These are phyloP conservation scores for Xestia xanthographa DNA, from an alignment of 2,888 invertebrate genomes.

Conservation along the genomic window DNA sequence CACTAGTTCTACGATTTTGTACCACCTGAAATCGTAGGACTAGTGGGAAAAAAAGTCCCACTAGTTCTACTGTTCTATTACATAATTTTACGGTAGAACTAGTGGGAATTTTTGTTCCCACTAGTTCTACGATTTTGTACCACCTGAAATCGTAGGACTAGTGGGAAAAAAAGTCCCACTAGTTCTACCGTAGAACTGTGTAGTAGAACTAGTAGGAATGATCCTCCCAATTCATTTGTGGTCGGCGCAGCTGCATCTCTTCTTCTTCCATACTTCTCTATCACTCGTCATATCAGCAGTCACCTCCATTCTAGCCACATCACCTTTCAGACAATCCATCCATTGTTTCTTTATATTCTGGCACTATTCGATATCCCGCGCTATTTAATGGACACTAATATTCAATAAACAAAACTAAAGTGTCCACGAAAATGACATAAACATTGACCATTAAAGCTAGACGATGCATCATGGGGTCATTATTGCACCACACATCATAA, in stretches of 20 bases:
- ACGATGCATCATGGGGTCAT: slow-evolving; percentile 63
- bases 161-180: too few relatives aligned
- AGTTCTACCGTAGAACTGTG: too few relatives aligned
- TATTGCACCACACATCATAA: slow-evolving; percentile 70
- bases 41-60: too few relatives aligned
- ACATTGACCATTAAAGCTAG: slow-evolving; percentile 27
- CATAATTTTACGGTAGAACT: too few relatives aligned
- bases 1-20: too few relatives aligned
- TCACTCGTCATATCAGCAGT: not conserved
- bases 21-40: too few relatives aligned
- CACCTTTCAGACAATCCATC: not conserved
- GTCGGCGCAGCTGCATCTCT: not conserved
- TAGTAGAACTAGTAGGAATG: too few relatives aligned
- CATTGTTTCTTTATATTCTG: not conserved
- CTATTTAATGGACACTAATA: not conserved
- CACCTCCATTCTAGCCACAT: not conserved
- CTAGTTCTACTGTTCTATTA: too few relatives aligned
- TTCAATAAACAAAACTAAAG: slow-evolving; percentile 24
- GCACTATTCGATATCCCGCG: not conserved
- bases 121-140: too few relatives aligned
- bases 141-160: too few relatives aligned
- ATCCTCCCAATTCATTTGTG: not conserved
- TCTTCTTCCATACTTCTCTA: not conserved
- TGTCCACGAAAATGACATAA: slow-evolving; percentile 50
- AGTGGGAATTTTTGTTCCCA: too few relatives aligned